These are phyloP conservation scores for Augochlorella aurata DNA, from an alignment of 2,888 invertebrate genomes.

Conservation along the genomic window DNA sequence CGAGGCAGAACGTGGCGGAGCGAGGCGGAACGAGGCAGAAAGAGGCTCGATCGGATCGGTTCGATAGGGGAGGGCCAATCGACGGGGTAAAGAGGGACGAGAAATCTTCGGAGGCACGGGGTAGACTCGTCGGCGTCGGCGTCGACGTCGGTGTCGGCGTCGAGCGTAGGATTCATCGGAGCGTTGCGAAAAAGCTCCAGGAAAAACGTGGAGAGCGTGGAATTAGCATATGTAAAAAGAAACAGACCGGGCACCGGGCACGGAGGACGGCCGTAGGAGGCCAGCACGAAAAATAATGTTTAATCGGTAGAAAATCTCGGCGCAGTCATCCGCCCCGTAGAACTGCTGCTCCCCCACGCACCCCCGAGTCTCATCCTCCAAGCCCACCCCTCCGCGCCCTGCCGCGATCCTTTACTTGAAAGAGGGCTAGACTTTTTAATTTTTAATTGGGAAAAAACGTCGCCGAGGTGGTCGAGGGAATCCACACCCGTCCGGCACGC, in stretches of 20 bases:
- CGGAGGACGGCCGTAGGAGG: slow-evolving; percentile 55
- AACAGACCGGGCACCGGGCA: slow-evolving; percentile 52
- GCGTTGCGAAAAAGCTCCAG: slow-evolving; percentile 45
- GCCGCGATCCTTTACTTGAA: slow-evolving; percentile 66
- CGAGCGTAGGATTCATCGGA: slow-evolving; percentile 59
- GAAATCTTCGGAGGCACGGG: background rate
- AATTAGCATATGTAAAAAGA: slow-evolving; percentile 73
- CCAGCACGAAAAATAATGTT: slow-evolving; percentile 76
- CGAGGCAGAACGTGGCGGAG: background rate
- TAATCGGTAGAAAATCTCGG: slow-evolving; percentile 79
- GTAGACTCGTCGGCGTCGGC: slow-evolving; percentile 35
- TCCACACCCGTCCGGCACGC: slow-evolving; percentile 30
- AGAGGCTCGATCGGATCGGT: slow-evolving; percentile 10
- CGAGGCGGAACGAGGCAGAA: background rate
- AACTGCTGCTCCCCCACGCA: slow-evolving; percentile 31
- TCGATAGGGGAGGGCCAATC: slow-evolving; percentile 40
- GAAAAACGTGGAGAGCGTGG: slow-evolving; percentile 63
- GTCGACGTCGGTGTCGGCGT: slow-evolving; percentile 50
- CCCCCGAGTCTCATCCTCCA: slow-evolving; percentile 28
- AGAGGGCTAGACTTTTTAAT: slow-evolving; percentile 77
- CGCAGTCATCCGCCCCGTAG: slow-evolving; percentile 73
- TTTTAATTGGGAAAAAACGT: slow-evolving; percentile 81
- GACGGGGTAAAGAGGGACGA: slow-evolving; percentile 28
- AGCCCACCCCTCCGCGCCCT: slow-evolving; percentile 15
- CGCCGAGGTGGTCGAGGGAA: slow-evolving; percentile 69